These are phyloP conservation scores for Myrmecobius fasciatus DNA, from an alignment of 2,113 vertebrate species.

Conservation along the genomic window DNA sequence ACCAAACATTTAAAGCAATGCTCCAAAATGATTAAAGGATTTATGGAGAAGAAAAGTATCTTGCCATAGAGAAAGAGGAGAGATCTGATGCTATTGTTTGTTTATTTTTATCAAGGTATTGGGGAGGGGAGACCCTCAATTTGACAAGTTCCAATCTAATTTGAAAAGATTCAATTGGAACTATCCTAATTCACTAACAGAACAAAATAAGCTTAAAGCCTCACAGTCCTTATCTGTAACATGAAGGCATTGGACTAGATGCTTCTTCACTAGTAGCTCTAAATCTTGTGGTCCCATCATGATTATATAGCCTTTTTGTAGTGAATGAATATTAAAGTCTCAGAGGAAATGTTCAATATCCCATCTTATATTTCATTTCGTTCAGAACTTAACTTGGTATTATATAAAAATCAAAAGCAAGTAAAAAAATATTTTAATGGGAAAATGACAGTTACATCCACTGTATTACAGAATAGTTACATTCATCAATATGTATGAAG, in stretches of 20 bases:
- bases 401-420: not conserved
- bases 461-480: not conserved
- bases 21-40: conserved; percentile 76
- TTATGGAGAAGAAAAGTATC: conserved; percentile 72
- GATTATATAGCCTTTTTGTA: not conserved
- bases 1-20: conserved; percentile 71
- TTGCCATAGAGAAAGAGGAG: conserved; percentile 40
- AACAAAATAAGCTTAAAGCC: conserved; percentile 34
- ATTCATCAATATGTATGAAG: not conserved
- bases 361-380: not conserved
- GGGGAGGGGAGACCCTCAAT: conserved; percentile 58
- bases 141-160: conserved; percentile 67
- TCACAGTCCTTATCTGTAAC: not conserved
- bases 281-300: not conserved
- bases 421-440: conserved; percentile 8
- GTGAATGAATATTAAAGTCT: not conserved
- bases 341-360: not conserved
- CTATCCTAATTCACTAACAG: conserved; percentile 67
- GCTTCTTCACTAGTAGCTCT: not conserved
- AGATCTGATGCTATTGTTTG: conserved; percentile 63
- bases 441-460: not conserved
- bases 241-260: not conserved
- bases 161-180: conserved; percentile 73
- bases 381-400: not conserved
- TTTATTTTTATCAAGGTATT: conserved; percentile 77